These are phyloP conservation scores for Zootoca vivipara DNA, from an alignment of 2,113 vertebrate species.

Conservation along the genomic window DNA sequence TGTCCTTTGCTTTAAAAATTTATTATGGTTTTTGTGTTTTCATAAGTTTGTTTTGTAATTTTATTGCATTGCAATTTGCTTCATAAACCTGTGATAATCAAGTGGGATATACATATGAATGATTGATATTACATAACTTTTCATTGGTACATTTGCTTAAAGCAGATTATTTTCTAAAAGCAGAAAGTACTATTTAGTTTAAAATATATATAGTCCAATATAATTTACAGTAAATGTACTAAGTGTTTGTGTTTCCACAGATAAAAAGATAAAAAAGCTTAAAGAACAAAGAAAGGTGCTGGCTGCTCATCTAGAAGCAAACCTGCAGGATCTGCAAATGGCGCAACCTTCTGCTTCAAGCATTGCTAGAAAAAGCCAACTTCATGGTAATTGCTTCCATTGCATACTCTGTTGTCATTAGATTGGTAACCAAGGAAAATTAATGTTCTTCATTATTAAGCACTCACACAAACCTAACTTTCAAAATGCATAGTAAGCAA, in stretches of 20 bases:
- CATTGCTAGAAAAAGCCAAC: background rate
- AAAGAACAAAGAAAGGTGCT: conserved; percentile 1
- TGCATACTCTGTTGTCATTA: background rate
- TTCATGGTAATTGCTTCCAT: background rate
- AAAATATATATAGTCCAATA: background rate
- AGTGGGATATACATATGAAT: background rate
- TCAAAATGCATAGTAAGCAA: background rate
- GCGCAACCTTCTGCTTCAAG: background rate
- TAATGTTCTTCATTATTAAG: background rate
- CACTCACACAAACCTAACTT: background rate
- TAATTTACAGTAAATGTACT: background rate
- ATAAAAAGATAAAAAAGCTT: conserved; percentile 21
- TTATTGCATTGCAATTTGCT: background rate
- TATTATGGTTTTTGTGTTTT: background rate
- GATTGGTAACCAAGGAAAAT: background rate
- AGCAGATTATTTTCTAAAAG: background rate
- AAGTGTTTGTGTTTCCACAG: conserved; percentile 9
- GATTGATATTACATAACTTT: background rate
- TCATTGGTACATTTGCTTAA: background rate
- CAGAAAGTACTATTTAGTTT: background rate
- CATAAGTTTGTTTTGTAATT: background rate
- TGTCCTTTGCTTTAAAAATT: background rate
- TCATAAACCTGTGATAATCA: background rate
- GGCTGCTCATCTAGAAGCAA: conserved; percentile 4
- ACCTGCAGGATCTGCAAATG: background rate